These are phyloP conservation scores for Calephelis nemesis DNA, from an alignment of 1,140 invertebrate genomes.

Conservation along the genomic window DNA sequence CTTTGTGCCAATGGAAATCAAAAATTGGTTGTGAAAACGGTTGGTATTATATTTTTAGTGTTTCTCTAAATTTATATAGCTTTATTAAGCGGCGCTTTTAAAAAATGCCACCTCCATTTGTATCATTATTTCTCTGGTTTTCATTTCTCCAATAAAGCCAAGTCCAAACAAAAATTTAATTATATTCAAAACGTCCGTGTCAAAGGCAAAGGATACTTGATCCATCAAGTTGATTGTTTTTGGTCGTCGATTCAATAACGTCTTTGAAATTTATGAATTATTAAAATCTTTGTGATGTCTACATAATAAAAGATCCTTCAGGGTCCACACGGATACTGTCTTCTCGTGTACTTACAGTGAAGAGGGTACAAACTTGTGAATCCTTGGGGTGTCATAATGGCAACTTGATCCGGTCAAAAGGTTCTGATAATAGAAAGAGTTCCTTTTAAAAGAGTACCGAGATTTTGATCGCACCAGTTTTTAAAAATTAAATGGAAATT, in stretches of 20 bases:
- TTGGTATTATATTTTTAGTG: no score
- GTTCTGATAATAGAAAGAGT: neutral
- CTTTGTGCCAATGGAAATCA: no score
- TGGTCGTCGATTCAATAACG: neutral
- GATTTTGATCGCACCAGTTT: neutral
- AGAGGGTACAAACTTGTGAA: neutral
- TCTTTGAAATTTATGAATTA: slow-evolving; percentile 1
- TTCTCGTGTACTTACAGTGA: neutral
- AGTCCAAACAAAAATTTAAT: neutral
- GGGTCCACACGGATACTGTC: neutral
- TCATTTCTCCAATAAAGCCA: no score
- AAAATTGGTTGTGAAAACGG: no score
- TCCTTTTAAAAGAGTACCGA: neutral
- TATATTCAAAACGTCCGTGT: neutral
- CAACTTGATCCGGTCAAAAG: neutral
- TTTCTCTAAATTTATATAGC: no score
- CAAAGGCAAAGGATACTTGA: neutral
- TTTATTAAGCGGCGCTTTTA: no score
- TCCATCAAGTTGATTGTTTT: neutral
- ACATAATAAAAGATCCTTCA: neutral
- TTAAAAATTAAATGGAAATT: no score
- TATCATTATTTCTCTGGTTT: no score
- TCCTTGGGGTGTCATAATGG: neutral
- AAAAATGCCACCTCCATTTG: no score
- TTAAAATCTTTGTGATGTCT: neutral